Percentiles rank a stretch among this genome's conserved stretches.
Conservation (phyloP, 2,113 vertebrate genomes). For the Eonycteris spelaea region DNA sequence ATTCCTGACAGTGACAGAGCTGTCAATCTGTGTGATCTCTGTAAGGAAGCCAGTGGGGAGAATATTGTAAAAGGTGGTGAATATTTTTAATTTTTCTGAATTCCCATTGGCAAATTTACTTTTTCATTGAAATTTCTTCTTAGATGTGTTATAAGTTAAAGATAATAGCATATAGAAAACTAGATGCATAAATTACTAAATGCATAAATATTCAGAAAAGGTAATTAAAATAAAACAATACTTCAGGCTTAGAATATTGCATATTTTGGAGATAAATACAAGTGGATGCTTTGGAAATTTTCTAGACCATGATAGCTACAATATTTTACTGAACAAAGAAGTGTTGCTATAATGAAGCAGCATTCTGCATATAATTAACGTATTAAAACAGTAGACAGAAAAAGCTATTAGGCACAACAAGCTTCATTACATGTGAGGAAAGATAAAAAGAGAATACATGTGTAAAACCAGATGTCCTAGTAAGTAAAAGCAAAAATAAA, state of each 20-base stretch:
- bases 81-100: neutral
- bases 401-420: conserved; percentile 25
- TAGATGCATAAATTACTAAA: conserved; percentile 22
- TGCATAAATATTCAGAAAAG: conserved; percentile 14
- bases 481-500: conserved; percentile 34
- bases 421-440: neutral
- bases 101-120: neutral
- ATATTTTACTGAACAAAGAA: conserved; percentile 37
- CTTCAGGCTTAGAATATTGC: neutral
- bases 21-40: neutral
- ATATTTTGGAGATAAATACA: conserved; percentile 13
- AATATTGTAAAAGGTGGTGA: neutral
- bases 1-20: neutral
- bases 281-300: conserved; percentile 7
- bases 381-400: neutral
- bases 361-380: conserved; percentile 53
- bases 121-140: conserved; percentile 7
- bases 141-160: conserved; percentile 8
- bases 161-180: neutral
- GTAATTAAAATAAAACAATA: conserved; percentile 38
- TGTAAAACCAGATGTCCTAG: conserved; percentile 12
- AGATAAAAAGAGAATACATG: neutral
- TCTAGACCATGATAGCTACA: neutral
- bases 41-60: neutral
- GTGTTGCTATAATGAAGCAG: neutral